phyloP scores from a whole-genome alignment of 1,140 invertebrate species.

The Drosophila bifasciata region DNA sequence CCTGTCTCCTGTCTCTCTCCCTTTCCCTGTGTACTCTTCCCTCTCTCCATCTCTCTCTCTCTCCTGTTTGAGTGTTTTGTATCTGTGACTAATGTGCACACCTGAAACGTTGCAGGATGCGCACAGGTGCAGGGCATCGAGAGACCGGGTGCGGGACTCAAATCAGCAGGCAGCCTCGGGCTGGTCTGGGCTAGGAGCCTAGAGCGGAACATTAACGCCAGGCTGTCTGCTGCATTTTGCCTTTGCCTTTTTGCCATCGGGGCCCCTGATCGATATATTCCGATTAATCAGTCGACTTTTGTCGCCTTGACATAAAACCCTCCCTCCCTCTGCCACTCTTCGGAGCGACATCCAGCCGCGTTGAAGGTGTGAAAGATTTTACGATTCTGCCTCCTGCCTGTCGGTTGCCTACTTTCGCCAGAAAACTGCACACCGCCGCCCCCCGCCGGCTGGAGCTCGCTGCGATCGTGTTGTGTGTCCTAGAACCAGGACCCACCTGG shows the following conservation, averaged over 20 bases:
- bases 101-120: slow-evolving; percentile 75
- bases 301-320: slow-evolving; percentile 27
- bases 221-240: slow-evolving; percentile 63
- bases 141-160: slow-evolving; percentile 1
- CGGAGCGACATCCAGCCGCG: slow-evolving; percentile 58
- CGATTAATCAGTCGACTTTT: slow-evolving; percentile 77
- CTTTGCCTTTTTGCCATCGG: slow-evolving; percentile 11
- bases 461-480: slow-evolving; percentile 66
- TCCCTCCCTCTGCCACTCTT: neutral
- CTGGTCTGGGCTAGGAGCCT: neutral
- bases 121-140: slow-evolving; percentile 60
- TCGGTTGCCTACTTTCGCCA: slow-evolving; percentile 49
- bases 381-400: slow-evolving; percentile 46
- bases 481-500: slow-evolving; percentile 46
- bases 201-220: slow-evolving; percentile 67
- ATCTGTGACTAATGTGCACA: slow-evolving; percentile 77
- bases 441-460: slow-evolving; percentile 58
- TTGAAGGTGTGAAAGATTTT: slow-evolving; percentile 74
- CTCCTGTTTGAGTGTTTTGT: slow-evolving; percentile 23
- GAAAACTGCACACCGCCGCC: slow-evolving; percentile 59
- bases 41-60: too few relatives aligned
- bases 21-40: too few relatives aligned
- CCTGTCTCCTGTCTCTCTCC: too few relatives aligned
- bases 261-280: slow-evolving; percentile 73
- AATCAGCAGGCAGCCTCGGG: slow-evolving; percentile 36